Conservation (phyloP, 2,113 vertebrate genomes). For the Callorhinus ursinus region DNA sequence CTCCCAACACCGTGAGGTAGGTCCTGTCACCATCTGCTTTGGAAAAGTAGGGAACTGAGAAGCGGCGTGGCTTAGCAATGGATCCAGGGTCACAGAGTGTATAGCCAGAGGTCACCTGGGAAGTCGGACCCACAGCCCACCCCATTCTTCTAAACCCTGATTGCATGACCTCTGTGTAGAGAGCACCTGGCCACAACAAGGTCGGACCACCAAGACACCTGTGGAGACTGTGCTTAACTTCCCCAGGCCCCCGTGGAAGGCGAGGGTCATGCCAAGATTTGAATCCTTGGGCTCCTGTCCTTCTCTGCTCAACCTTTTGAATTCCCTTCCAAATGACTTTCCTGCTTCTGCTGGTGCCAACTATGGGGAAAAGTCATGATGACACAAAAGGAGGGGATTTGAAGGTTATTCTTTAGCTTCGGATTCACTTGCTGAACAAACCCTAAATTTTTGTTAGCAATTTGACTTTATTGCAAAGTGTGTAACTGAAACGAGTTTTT, state of each 20-base stretch:
- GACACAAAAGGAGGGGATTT: not conserved
- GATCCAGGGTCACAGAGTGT: not conserved
- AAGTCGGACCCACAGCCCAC: not conserved
- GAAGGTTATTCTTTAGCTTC: not conserved
- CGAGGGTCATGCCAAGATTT: too few species aligned
- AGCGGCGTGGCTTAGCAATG: not conserved
- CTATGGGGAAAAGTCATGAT: not conserved
- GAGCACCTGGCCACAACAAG: not conserved
- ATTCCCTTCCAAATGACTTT: not conserved
- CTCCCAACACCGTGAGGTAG: not conserved
- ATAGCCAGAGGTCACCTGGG: not conserved
- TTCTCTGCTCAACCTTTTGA: not conserved
- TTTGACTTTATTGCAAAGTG: not conserved
- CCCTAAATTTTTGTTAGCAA: not conserved
- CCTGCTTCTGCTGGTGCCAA: not conserved
- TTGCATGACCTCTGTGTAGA: not conserved
- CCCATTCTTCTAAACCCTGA: not conserved
- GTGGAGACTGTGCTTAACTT: not conserved
- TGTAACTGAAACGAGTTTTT: not conserved
- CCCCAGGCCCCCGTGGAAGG: not conserved
- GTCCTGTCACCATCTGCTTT: not conserved
- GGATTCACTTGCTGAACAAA: not conserved
- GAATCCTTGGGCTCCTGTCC: not conserved
- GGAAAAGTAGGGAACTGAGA: not conserved
- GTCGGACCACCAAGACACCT: not conserved